Evolutionary conservation across 2,797 vertebrate genomes (phyloP), one percentile per base, ranked within the genome.

Genomic region (Myotis myotis): DNA sequence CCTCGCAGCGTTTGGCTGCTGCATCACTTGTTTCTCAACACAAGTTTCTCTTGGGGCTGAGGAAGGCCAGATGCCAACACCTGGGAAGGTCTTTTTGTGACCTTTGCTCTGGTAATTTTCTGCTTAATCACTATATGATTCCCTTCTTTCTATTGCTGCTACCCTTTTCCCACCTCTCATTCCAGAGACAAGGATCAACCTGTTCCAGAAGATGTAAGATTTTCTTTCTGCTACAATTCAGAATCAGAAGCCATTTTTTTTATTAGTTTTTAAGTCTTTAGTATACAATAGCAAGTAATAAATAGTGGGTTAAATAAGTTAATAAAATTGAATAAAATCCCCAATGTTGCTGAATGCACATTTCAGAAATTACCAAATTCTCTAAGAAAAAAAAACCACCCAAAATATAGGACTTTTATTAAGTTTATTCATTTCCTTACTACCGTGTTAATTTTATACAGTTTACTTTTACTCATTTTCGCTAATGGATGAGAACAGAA

Each of bases 51-150:
- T 30, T 47, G 62, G 38, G 66, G 51, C 44, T 44, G 38, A 87
- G 5, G 6, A 93, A 95, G 74, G 13, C 68, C 93, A 85, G 81
- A 62, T 81, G n/a, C 64, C 87, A 83, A 28, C 28, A 93, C 72
- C 79, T 88, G 76, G 44, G 53, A 89, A 62, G 9, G 41, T 62
- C 78, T 88, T 85, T 81, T 51, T 55, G 64, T 79, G 55, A 91
- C 41, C 53, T 95, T 88, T 87, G 28, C 44, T 81, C 51, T 82
- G 89, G 19, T 53, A 72, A 80, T 74, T 94, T 96, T 95, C 47
- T 85, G 25, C 9, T 96, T 62, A 53, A 64, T 83, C 49, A 71
- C 36, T 30, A 19, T 28, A 38, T 66, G 38, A 79, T 62, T 92
- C 20, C 47, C 23, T 82, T 94, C 1, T n/a, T 86, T 85, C 17